A percentile compares a stretch with the other conserved stretches of the same genome.
Conservation (phyloP, 2,797 vertebrate genomes). For the Pipistrellus nathusii region DNA sequence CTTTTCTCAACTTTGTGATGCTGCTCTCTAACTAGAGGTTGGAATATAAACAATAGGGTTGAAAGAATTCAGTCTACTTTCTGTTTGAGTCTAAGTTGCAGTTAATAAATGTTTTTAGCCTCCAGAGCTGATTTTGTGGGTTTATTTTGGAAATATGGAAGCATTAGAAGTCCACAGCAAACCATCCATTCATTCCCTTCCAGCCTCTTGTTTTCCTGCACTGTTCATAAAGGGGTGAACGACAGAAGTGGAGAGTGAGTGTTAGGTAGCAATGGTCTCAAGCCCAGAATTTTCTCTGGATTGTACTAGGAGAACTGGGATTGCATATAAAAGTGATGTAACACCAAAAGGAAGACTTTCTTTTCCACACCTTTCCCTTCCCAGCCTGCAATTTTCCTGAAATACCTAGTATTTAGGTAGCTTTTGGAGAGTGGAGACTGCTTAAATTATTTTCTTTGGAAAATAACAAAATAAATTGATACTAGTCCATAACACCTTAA, state of each 20-base stretch:
- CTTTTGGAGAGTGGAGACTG: neutral
- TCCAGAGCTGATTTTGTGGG: slow-evolving; percentile 42
- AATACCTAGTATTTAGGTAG: neutral
- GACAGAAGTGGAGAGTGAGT: neutral
- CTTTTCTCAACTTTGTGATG: slow-evolving; percentile 42
- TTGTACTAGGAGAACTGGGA: neutral
- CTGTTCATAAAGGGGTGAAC: neutral
- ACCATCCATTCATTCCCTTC: slow-evolving; percentile 39
- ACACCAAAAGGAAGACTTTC: slow-evolving; percentile 3
- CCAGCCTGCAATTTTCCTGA: neutral
- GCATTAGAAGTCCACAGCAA: neutral
- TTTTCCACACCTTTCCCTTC: neutral
- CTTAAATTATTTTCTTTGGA: slow-evolving; percentile 32
- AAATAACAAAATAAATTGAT: neutral
- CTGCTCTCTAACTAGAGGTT: slow-evolving; percentile 58
- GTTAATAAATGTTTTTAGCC: slow-evolving; percentile 47
- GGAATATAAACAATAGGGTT: slow-evolving; percentile 41
- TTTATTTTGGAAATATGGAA: slow-evolving; percentile 49
- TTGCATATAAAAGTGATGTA: neutral
- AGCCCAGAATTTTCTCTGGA: slow-evolving; percentile 48
- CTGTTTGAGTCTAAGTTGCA: slow-evolving; percentile 38
- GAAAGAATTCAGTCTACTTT: slow-evolving; percentile 66
- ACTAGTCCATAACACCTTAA: neutral
- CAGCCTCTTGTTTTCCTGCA: slow-evolving; percentile 39
- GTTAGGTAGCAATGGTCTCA: neutral